A percentile compares a stretch with the other conserved stretches of the same genome.
phyloP scores from a whole-genome alignment of 2,888 invertebrate species.

The Druceiella hillmani region DNA sequence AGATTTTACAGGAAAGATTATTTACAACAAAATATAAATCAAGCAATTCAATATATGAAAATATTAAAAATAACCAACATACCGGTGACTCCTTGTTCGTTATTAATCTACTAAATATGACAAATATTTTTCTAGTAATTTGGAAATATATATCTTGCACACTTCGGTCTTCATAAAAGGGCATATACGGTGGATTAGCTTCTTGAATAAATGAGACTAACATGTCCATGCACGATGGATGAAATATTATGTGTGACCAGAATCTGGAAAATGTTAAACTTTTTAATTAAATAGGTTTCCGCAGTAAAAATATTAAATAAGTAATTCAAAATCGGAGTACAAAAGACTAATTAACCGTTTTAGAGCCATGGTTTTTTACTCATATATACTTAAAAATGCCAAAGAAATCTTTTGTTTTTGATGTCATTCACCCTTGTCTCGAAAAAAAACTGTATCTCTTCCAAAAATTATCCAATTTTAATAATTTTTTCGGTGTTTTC shows the following conservation, averaged over 20 bases:
- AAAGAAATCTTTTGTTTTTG: no score
- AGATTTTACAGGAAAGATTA: no score
- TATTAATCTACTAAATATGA: constrained; percentile 69
- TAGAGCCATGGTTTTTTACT: no score
- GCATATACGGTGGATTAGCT: constrained; percentile 63
- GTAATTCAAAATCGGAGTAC: not conserved
- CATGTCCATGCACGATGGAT: constrained; percentile 56
- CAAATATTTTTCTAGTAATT: constrained; percentile 60
- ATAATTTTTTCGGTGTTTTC: no score
- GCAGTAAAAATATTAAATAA: not conserved
- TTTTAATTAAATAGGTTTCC: not conserved
- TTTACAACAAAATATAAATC: no score
- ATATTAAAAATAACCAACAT: constrained; percentile 22
- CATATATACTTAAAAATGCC: no score
- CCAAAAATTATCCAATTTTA: no score
- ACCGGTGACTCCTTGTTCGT: constrained; percentile 75
- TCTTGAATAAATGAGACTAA: constrained; percentile 70
- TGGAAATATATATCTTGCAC: constrained; percentile 49
- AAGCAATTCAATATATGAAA: not conserved
- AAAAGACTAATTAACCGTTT: no score
- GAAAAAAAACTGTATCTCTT: no score
- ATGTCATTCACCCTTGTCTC: no score
- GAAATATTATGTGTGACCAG: constrained; percentile 66
- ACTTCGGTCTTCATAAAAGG: constrained; percentile 39
- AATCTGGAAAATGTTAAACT: constrained; percentile 44